Conservation (phyloP, 2,797 vertebrate genomes). For the Micropoecilia bifurca region DNA sequence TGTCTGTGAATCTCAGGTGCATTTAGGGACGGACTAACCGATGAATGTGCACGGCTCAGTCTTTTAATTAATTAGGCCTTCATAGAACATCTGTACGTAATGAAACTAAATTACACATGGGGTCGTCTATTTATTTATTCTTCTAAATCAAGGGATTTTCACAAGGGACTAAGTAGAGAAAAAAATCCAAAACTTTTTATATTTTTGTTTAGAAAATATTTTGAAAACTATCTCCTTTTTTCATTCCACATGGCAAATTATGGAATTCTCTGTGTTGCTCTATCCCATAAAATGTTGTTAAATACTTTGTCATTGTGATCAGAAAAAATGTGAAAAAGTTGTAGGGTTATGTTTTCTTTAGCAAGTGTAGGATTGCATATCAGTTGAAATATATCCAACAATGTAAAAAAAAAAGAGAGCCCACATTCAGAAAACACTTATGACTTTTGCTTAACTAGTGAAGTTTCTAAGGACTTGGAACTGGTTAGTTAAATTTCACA, state of each 20-base stretch:
- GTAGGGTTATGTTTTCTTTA: not conserved
- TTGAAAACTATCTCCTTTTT: not conserved
- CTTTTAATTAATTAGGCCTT: not conserved
- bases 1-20: not conserved
- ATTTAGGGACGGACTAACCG: not conserved
- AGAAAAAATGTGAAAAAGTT: not conserved
- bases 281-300: not conserved
- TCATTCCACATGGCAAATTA: not conserved
- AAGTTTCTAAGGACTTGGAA: no score
- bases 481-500: conserved; percentile 61
- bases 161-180: not conserved
- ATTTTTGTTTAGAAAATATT: not conserved
- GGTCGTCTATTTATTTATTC: not conserved
- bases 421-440: not conserved
- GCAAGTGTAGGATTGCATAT: not conserved
- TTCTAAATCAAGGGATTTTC: not conserved
- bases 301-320: not conserved
- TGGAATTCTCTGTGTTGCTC: not conserved
- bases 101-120: not conserved
- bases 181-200: not conserved
- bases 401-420: not conserved
- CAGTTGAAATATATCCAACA: not conserved
- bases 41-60: not conserved
- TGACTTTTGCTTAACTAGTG: conserved; percentile 54
- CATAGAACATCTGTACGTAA: not conserved